Conservation (phyloP, 1,140 invertebrate species). For the Mycetomoellerius zeteki region DNA sequence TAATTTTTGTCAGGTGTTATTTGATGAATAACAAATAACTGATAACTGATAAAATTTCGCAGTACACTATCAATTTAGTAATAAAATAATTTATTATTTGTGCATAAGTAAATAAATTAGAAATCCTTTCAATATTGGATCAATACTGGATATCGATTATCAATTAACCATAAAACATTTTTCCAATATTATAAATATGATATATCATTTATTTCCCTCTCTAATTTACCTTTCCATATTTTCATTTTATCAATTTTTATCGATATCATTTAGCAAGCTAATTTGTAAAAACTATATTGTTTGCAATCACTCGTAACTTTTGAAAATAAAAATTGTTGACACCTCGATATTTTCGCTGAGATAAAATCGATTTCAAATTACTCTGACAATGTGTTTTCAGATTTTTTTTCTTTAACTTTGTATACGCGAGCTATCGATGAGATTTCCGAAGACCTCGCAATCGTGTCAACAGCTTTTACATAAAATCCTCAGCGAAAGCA, state of each 20-base stretch:
- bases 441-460: not conserved
- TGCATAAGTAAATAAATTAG: slow-evolving; percentile 25
- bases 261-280: not conserved
- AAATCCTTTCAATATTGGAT: not conserved
- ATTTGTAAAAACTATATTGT: not conserved
- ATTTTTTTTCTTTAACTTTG: not conserved
- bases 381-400: not conserved
- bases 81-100: slow-evolving; percentile 32
- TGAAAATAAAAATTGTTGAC: not conserved
- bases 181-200: slow-evolving; percentile 23
- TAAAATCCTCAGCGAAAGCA: slow-evolving; percentile 35
- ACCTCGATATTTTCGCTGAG: not conserved
- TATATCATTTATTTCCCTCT: not conserved
- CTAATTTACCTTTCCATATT: not conserved
- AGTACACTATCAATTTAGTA: slow-evolving; percentile 37
- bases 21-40: not conserved
- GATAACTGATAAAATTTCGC: slow-evolving; percentile 5
- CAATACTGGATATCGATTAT: slow-evolving; percentile 20
- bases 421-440: not conserved
- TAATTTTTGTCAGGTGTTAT: not conserved
- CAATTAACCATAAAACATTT: slow-evolving; percentile 39
- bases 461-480: slow-evolving; percentile 26
- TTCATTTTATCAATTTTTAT: slow-evolving; percentile 15
- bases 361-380: not conserved
- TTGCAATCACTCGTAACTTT: slow-evolving; percentile 2